Evolutionary conservation across 2,113 vertebrate species (phyloP).

Genomic region (Smithornis capensis): DNA sequence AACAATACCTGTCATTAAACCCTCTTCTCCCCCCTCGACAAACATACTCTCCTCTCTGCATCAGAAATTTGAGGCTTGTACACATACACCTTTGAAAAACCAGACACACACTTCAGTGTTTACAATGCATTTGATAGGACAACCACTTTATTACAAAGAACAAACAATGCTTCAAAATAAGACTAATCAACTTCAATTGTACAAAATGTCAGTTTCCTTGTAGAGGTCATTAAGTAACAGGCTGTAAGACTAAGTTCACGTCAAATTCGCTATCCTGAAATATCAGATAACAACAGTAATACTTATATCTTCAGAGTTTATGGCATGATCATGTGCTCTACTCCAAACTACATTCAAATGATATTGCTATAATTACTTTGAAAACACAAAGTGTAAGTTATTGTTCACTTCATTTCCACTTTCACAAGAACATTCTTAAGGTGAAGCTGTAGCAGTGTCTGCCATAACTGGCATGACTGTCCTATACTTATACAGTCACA

Average conservation of each 20-base stretch:
- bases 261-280: slow-evolving; percentile 43
- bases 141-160: slow-evolving; percentile 75
- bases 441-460: slow-evolving; percentile 28
- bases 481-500: not conserved
- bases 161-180: slow-evolving; percentile 53
- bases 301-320: slow-evolving; percentile 50
- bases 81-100: not conserved
- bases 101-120: not conserved
- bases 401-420: slow-evolving; percentile 47
- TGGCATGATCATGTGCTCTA: slow-evolving; percentile 60
- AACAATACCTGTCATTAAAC: not conserved
- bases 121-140: not conserved
- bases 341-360: slow-evolving; percentile 61
- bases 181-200: slow-evolving; percentile 42
- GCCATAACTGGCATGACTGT: not conserved
- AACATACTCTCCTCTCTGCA: not conserved
- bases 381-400: slow-evolving; percentile 62
- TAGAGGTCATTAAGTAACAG: slow-evolving; percentile 57
- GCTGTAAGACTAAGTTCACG: slow-evolving; percentile 56
- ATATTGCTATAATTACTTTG: slow-evolving; percentile 67
- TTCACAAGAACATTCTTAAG: slow-evolving; percentile 54
- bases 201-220: slow-evolving; percentile 65
- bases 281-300: slow-evolving; percentile 52
- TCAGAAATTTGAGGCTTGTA: not conserved
- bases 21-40: not conserved